Percentiles rank a stretch among this genome's conserved stretches.
phyloP scores from a whole-genome alignment of 35 echinoderm and acorn worm genomes.

The Nesometra sesokonis region DNA sequence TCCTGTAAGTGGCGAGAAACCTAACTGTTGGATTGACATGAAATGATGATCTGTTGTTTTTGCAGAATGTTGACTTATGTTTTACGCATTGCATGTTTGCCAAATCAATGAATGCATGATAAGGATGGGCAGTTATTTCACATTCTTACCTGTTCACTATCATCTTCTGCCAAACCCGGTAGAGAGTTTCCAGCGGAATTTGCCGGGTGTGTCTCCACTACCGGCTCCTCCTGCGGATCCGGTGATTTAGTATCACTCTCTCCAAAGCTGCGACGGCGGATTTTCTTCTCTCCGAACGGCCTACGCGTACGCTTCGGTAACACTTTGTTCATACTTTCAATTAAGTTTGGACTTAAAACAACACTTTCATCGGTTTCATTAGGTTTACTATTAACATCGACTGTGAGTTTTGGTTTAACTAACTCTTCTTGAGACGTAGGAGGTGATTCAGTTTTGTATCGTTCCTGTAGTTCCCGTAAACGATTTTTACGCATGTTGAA shows the following conservation, averaged over 20 bases:
- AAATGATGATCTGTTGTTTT: no score
- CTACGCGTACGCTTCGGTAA: constrained; percentile 40
- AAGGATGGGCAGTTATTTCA: background rate
- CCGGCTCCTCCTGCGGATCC: background rate
- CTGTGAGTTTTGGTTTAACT: background rate
- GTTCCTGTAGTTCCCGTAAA: background rate
- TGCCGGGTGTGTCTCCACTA: background rate
- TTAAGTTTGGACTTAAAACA: constrained; percentile 25
- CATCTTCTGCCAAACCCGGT: background rate
- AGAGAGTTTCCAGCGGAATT: background rate
- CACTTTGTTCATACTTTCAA: constrained; percentile 38
- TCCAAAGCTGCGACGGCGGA: constrained; percentile 28
- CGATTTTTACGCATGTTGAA: background rate
- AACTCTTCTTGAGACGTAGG: background rate
- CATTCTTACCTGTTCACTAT: background rate
- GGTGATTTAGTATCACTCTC: constrained; percentile 4
- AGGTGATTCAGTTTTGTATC: background rate
- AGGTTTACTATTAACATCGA: background rate
- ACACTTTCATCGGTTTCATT: background rate
- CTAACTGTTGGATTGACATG: no score
- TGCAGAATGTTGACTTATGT: background rate
- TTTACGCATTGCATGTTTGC: background rate
- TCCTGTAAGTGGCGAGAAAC: no score
- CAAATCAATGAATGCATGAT: background rate
- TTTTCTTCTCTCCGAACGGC: constrained; percentile 36